These are phyloP conservation scores for Sandelia bainsii DNA, from an alignment of 2,797 vertebrate genomes.

Conservation along the genomic window DNA sequence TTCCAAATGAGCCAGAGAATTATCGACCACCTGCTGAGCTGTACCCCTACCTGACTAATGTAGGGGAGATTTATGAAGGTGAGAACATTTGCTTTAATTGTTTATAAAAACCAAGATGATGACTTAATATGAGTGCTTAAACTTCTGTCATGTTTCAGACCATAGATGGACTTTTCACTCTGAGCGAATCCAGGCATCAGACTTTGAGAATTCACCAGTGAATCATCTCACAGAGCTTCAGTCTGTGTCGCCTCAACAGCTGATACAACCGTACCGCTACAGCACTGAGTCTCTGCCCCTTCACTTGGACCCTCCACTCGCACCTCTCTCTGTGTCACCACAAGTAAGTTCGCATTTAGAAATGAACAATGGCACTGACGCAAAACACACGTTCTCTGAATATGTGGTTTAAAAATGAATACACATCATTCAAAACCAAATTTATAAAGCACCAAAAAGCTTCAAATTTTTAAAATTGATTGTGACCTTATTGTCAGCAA, in stretches of 20 bases:
- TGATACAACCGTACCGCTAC: slow-evolving; percentile 90
- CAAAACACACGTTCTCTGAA: background rate
- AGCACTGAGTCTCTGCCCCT: slow-evolving; percentile 87
- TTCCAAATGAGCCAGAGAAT: slow-evolving; percentile 87
- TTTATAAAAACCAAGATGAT: background rate
- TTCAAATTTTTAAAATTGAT: background rate
- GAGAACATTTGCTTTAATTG: slow-evolving; percentile 44
- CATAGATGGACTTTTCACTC: slow-evolving; percentile 91
- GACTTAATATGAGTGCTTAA: background rate
- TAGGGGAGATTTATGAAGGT: slow-evolving; percentile 93
- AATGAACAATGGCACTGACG: background rate
- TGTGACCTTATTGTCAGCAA: background rate
- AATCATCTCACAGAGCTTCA: slow-evolving; percentile 95
- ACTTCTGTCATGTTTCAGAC: slow-evolving; percentile 76
- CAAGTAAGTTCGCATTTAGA: slow-evolving; percentile 71
- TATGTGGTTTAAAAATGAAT: slow-evolving; percentile 4
- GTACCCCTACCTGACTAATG: slow-evolving; percentile 90
- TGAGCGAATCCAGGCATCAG: slow-evolving; percentile 85
- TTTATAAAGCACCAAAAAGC: background rate
- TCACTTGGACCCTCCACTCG: slow-evolving; percentile 87
- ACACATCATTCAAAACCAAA: too few relatives aligned
- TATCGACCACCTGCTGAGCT: slow-evolving; percentile 90
- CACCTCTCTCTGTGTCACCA: slow-evolving; percentile 79
- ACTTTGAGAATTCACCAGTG: slow-evolving; percentile 89
- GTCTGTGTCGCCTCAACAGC: slow-evolving; percentile 89